phyloP scores from a whole-genome alignment of 2,113 vertebrate species.

The Thermophis baileyi region DNA sequence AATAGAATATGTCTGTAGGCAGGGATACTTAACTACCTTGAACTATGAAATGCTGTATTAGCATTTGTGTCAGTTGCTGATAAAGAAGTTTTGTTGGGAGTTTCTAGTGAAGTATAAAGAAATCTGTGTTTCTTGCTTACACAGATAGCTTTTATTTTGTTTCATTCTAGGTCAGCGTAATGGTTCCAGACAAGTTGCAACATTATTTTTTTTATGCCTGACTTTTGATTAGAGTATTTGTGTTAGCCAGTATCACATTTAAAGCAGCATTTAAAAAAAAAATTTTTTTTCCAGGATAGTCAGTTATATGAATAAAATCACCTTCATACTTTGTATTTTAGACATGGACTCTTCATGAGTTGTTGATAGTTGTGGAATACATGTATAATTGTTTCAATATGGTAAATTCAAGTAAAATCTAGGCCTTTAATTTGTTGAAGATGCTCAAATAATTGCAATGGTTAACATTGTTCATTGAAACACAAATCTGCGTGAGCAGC shows the following conservation, averaged over 20 bases:
- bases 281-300: background rate
- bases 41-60: background rate
- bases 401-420: background rate
- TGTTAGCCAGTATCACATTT: background rate
- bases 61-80: background rate
- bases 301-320: background rate
- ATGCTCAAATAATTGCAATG: conserved; percentile 8
- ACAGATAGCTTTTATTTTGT: background rate
- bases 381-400: background rate
- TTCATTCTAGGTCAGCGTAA: background rate
- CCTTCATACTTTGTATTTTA: background rate
- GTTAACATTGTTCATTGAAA: conserved; percentile 1
- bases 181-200: background rate
- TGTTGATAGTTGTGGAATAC: background rate
- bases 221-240: background rate
- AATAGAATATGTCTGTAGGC: background rate
- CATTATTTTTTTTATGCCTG: background rate
- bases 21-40: background rate
- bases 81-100: background rate
- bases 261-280: background rate
- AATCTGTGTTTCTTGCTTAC: background rate
- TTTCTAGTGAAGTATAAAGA: background rate
- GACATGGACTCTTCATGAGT: background rate
- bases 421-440: background rate
- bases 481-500: conserved; percentile 6